phyloP scores from a whole-genome alignment of 2,113 vertebrate species.

The Calyptommatus sinebrachiatus region DNA sequence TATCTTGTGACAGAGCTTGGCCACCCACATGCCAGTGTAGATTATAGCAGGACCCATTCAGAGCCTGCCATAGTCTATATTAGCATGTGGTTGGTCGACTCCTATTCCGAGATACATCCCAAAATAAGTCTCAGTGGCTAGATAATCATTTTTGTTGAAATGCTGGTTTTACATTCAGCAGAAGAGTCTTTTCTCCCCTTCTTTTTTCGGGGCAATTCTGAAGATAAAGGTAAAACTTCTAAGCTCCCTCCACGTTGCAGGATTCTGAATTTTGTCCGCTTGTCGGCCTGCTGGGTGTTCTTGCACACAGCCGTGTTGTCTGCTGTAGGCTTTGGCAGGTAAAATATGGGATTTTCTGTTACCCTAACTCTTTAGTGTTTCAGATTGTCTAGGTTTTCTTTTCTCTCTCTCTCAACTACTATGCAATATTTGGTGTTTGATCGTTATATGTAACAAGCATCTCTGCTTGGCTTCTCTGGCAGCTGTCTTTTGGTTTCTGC shows the following conservation, averaged over 20 bases:
- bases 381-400: not conserved
- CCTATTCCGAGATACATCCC: too few species aligned
- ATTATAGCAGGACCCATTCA: too few species aligned
- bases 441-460: not conserved
- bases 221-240: conserved; percentile 6
- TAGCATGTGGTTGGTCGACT: too few species aligned
- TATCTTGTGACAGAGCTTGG: too few species aligned
- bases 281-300: not conserved
- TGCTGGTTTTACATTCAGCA: conserved; percentile 5
- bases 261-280: not conserved
- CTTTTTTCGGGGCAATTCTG: not conserved
- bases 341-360: not conserved
- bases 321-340: conserved; percentile 14
- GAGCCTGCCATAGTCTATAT: too few species aligned
- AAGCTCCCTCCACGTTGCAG: not conserved
- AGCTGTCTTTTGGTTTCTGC: conserved; percentile 16
- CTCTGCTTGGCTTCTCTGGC: not conserved
- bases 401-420: not conserved
- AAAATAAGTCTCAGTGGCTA: not conserved
- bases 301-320: not conserved
- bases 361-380: not conserved
- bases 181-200: not conserved
- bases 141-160: conserved; percentile 9
- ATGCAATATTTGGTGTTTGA: not conserved
- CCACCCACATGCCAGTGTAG: too few species aligned